Percentiles rank a stretch among this genome's conserved stretches.
Evolutionary conservation across 2,113 vertebrate species (phyloP).

Genomic region (Sander vitreus): DNA sequence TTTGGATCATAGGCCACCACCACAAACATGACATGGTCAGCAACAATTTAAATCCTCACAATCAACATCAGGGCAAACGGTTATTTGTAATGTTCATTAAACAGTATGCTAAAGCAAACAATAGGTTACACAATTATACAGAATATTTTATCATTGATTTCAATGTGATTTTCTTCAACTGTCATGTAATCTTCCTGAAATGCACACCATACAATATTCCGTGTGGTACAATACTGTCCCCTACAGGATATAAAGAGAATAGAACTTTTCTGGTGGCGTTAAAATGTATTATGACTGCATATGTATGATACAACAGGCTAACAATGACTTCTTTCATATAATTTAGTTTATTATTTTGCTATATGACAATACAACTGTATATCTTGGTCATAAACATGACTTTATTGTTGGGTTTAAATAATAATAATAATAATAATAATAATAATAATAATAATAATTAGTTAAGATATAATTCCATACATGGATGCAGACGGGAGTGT

Average conservation of each 20-base stretch:
- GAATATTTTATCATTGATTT: neutral
- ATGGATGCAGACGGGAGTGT: conserved; percentile 16
- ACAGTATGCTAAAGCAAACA: neutral
- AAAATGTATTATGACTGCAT: conserved; percentile 50
- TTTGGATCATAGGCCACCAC: neutral
- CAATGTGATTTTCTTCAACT: neutral
- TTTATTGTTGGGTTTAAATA: conserved; percentile 28
- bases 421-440: no score
- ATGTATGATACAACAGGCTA: conserved; percentile 18
- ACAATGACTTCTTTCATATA: conserved; percentile 21
- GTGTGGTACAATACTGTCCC: conserved; percentile 42
- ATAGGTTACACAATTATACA: neutral
- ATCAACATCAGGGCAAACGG: neutral
- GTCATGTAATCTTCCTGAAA: neutral
- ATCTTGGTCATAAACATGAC: neutral
- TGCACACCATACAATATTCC: neutral
- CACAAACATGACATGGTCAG: neutral
- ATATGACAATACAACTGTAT: neutral
- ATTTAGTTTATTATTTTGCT: neutral
- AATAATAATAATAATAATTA: no score
- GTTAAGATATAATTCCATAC: conserved; percentile 1
- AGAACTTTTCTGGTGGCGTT: neutral
- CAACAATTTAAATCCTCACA: neutral
- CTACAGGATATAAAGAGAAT: conserved; percentile 44
- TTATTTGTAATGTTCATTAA: neutral